Base-by-base conservation (phyloP, 2,888 invertebrate species). In the Rugalucina vietnamica region DNA sequence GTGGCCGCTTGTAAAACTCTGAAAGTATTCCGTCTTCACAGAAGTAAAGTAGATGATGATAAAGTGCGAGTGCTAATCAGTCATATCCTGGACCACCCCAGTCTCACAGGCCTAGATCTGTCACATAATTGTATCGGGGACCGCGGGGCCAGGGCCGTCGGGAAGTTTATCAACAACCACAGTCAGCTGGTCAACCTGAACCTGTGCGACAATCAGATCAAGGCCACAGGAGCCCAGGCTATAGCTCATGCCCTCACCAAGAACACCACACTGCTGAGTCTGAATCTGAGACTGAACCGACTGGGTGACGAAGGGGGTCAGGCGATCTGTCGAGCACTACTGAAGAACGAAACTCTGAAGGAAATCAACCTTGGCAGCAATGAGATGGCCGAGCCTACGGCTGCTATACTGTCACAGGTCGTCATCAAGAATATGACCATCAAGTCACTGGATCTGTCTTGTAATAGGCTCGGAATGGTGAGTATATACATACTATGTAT, bases 221-320 rank as follows among this genome's bases (percentile, higher is more conserved):
- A 93, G 49, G 91, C 93, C 0, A 89, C 92, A n/a, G 95, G 95
- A 1, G 94, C 94, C 12, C 94, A 94, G 87, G 95, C 95, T 21
- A 93, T 95, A 37, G 95, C 94, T 27, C 94, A 95, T 89, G 95
- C 94, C 4, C 90, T 95, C 34, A 94, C 93, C 8, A 95, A 94
- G 89, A 95, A 94, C 84, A 91, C 91, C 3, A 93, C 93, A 18
- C 90, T 95, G 32, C 88, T 91, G 74, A 79, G 79, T 60, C 88
- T 95, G 18, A 93, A 94, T 82, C 82, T 95, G 29, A 84, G 94
- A 75, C 90, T 95, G 57, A 95, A 95, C 89, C 90, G 94, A 70
- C 90, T 95, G 24, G 94, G 94, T 21, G 95, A 95, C 87, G 95
- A 95, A 82, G 95, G 95, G n/a, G 95, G 95, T 10, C 94, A 94